Conservation (phyloP, 2,888 invertebrate species). For the Diaprepes abbreviatus region DNA sequence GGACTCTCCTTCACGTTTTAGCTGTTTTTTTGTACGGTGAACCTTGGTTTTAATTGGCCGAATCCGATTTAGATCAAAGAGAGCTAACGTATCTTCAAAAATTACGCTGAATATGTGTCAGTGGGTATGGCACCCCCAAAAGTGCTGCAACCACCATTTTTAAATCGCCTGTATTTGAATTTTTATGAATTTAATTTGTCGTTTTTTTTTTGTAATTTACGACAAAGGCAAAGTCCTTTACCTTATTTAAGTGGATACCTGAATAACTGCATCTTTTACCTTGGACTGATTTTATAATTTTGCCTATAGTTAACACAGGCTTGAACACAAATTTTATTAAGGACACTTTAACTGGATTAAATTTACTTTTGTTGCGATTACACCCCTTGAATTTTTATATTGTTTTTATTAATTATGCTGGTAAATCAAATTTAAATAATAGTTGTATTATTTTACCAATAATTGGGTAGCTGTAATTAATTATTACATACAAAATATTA, state of each 20-base stretch:
- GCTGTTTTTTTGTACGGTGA: not conserved
- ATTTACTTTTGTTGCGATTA: not conserved
- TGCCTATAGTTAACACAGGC: not conserved
- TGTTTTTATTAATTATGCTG: no score
- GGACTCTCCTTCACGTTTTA: conserved; percentile 17
- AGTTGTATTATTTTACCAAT: no score
- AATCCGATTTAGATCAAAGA: conserved; percentile 3
- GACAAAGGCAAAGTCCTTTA: conserved; percentile 36
- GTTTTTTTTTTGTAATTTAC: conserved; percentile 15
- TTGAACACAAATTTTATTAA: conserved; percentile 1
- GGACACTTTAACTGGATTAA: not conserved
- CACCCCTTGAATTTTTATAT: no score
- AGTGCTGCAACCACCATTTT: conserved; percentile 42
- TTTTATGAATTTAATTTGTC: conserved; percentile 8
- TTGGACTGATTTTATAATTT: conserved; percentile 30
- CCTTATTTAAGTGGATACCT: not conserved
- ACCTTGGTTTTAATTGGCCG: not conserved
- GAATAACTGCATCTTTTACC: conserved; percentile 30
- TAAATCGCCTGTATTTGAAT: conserved; percentile 7
- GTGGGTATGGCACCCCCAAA: conserved; percentile 39
- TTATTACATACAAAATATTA: no score
- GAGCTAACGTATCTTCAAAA: conserved; percentile 17
- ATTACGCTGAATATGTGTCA: conserved; percentile 20
- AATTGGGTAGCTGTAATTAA: no score
- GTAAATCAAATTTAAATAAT: no score